Conservation (phyloP, 2,113 vertebrate species). For the Crotalus horridus region DNA sequence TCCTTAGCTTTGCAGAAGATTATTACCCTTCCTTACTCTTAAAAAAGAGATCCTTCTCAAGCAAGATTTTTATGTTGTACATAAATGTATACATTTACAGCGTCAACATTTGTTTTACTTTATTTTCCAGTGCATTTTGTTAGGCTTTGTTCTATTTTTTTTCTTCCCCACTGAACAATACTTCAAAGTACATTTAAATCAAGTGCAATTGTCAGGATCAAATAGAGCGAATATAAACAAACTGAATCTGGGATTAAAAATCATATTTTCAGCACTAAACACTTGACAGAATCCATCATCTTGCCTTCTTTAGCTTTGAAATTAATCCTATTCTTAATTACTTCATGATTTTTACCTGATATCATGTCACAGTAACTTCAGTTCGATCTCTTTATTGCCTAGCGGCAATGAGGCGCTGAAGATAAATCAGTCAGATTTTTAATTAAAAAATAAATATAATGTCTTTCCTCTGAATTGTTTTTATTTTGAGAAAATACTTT, state of each 20-base stretch:
- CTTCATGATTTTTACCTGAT: not conserved
- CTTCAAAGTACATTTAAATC: not conserved
- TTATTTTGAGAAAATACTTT: not conserved
- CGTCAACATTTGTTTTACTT: not conserved
- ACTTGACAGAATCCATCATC: not conserved
- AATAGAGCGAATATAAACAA: not conserved
- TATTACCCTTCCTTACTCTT: not conserved
- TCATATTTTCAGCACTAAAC: not conserved
- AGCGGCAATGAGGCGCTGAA: not conserved
- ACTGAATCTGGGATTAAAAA: not conserved
- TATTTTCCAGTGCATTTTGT: not conserved
- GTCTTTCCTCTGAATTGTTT: not conserved
- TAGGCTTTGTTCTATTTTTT: not conserved
- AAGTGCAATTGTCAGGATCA: not conserved
- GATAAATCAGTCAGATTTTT: not conserved
- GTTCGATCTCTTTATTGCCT: not conserved
- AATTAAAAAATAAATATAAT: not conserved
- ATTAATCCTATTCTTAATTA: conserved; percentile 13
- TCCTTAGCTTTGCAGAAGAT: not conserved
- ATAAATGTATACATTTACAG: not conserved
- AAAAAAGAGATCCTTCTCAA: not conserved
- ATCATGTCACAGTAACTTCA: not conserved
- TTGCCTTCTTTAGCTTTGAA: not conserved
- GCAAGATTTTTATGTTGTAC: not conserved
- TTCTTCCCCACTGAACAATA: not conserved